These are phyloP conservation scores for Coecobrya sp. DNA, from an alignment of 2,888 invertebrate species.

Conservation along the genomic window DNA sequence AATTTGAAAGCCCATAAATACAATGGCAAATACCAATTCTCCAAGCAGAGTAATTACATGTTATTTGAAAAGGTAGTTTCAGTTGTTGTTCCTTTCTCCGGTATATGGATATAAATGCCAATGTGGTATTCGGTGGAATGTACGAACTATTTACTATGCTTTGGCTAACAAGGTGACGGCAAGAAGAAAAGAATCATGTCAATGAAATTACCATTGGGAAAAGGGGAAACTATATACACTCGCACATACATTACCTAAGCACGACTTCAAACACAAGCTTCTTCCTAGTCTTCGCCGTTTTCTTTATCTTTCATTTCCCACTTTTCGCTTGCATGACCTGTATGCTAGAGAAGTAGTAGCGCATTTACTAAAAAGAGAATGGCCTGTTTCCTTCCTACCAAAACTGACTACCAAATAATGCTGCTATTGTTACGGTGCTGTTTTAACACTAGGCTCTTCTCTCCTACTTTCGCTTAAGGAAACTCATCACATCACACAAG, in stretches of 20 bases:
- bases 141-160: background rate
- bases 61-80: conserved; percentile 18
- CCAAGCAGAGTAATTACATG: conserved; percentile 57
- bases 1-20: conserved; percentile 54
- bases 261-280: conserved; percentile 17
- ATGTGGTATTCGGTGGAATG: background rate
- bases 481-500: conserved; percentile 18
- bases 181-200: conserved; percentile 58
- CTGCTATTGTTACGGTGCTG: background rate
- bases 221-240: background rate
- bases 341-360: background rate
- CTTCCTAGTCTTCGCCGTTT: conserved; percentile 5
- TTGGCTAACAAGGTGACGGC: conserved; percentile 65
- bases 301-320: conserved; percentile 10
- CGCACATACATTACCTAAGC: background rate
- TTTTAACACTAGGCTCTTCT: background rate
- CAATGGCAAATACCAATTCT: background rate
- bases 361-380: background rate
- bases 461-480: background rate
- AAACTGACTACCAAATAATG: background rate
- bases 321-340: conserved; percentile 51
- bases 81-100: background rate
- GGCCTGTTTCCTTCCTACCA: conserved; percentile 5
- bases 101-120: background rate
- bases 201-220: conserved; percentile 78